These are phyloP conservation scores for Channa argus DNA, from an alignment of 2,113 vertebrate species.

Conservation along the genomic window DNA sequence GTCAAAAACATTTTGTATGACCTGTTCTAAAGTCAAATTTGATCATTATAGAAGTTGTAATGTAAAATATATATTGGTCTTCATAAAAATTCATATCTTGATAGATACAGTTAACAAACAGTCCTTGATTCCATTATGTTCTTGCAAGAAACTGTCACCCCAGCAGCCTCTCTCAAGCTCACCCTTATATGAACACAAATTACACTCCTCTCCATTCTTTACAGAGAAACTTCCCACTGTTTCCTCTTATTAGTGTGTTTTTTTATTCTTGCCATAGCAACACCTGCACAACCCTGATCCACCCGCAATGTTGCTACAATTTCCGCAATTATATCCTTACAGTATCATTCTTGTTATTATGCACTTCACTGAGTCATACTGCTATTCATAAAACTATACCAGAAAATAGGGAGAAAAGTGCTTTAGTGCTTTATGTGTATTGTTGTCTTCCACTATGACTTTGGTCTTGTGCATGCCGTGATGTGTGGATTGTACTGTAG, in stretches of 20 bases:
- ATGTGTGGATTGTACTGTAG: too few relatives aligned
- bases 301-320: not conserved
- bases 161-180: not conserved
- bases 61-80: not conserved
- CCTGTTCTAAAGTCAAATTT: too few relatives aligned
- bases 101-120: not conserved
- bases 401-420: not conserved
- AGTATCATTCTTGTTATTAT: not conserved
- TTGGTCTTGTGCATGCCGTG: too few relatives aligned
- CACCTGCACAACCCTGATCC: not conserved
- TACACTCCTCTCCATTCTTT: constrained; percentile 20
- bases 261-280: constrained; percentile 26
- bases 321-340: not conserved
- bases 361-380: too few relatives aligned
- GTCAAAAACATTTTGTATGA: too few relatives aligned
- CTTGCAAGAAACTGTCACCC: constrained; percentile 20
- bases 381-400: not conserved
- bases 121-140: constrained; percentile 3
- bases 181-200: constrained; percentile 31
- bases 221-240: constrained; percentile 23
- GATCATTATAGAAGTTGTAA: too few relatives aligned
- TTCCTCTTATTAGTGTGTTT: constrained; percentile 9
- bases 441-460: not conserved
- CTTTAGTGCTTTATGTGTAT: not conserved
- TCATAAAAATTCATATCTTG: not conserved